Evolutionary conservation across 1,140 invertebrate genomes (phyloP).

Genomic region (Uloborus diversus): DNA sequence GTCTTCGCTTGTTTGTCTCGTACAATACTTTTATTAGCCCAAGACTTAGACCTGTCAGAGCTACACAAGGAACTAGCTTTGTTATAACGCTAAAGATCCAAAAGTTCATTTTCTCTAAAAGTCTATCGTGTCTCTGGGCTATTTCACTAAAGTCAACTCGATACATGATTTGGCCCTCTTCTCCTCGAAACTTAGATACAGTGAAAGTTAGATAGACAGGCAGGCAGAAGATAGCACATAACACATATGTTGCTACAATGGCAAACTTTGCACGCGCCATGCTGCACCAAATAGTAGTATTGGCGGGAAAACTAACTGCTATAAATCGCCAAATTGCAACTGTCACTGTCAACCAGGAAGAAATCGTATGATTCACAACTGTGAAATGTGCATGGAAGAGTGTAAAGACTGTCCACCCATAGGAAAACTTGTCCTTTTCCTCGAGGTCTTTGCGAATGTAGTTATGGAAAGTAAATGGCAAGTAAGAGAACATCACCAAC

Average conservation of each 20-base stretch:
- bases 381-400: constrained; percentile 74
- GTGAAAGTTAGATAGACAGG: constrained; percentile 63
- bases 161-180: constrained; percentile 66
- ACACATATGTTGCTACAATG: constrained; percentile 76
- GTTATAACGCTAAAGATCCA: constrained; percentile 87
- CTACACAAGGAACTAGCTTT: constrained; percentile 83
- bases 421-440: constrained; percentile 50
- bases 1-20: constrained; percentile 74
- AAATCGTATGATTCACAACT: constrained; percentile 87
- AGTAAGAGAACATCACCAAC: constrained; percentile 87
- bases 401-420: constrained; percentile 58
- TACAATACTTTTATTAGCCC: constrained; percentile 74
- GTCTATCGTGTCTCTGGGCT: constrained; percentile 70
- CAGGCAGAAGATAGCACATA: constrained; percentile 79
- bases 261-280: constrained; percentile 74
- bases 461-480: constrained; percentile 81
- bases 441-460: constrained; percentile 68
- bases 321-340: constrained; percentile 93
- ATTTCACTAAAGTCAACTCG: constrained; percentile 71
- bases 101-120: constrained; percentile 76
- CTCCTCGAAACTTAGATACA: constrained; percentile 14
- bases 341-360: constrained; percentile 90
- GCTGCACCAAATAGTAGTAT: constrained; percentile 46
- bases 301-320: constrained; percentile 71
- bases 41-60: constrained; percentile 82